These are phyloP conservation scores for Patella depressa DNA, from an alignment of 2,888 invertebrate species.

Conservation along the genomic window DNA sequence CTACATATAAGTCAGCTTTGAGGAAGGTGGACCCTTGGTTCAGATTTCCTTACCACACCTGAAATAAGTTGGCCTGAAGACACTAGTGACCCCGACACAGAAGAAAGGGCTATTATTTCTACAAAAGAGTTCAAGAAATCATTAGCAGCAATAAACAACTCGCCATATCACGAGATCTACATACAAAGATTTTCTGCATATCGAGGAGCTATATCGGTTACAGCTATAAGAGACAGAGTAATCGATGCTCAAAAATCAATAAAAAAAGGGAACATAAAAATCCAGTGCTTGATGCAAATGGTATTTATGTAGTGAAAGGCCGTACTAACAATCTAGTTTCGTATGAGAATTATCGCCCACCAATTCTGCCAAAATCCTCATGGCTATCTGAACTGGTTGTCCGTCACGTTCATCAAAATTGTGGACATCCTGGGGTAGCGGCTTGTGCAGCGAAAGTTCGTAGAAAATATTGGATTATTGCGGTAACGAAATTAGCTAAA, in stretches of 20 bases:
- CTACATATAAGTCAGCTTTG: not conserved
- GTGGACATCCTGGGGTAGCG: not conserved
- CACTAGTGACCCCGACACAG: not conserved
- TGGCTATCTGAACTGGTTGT: not conserved
- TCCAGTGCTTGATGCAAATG: not conserved
- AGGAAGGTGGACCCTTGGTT: not conserved
- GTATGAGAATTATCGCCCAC: not conserved
- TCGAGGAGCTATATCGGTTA: not conserved
- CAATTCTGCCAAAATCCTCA: not conserved
- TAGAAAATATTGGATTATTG: constrained; percentile 1
- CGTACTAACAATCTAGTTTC: not conserved
- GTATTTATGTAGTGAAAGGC: not conserved
- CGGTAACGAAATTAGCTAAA: not conserved
- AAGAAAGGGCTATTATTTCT: not conserved
- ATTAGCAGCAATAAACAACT: not conserved
- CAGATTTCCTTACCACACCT: not conserved
- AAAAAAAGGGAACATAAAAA: not conserved
- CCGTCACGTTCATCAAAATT: not conserved
- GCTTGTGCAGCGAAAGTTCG: constrained; percentile 3
- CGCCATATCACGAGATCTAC: not conserved
- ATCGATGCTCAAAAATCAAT: not conserved
- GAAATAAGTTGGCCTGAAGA: not conserved
- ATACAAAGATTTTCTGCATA: not conserved
- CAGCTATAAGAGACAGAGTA: not conserved
- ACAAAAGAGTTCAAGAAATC: not conserved